Base-by-base conservation (phyloP, 2,797 vertebrate species). In the Sebastes baramenuke region DNA sequence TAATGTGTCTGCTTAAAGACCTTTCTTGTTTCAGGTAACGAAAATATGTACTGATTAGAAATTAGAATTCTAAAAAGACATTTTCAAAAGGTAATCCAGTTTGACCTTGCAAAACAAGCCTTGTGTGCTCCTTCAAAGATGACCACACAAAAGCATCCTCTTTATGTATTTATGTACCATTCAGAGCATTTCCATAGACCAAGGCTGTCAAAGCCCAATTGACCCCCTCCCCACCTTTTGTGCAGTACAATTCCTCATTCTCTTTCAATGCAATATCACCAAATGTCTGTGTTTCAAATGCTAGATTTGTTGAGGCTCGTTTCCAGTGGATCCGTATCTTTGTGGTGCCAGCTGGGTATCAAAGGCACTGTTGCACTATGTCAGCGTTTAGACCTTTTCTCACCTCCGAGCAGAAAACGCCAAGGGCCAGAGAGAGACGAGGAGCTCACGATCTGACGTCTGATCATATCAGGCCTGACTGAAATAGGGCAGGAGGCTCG, bases 381-480 rank as follows among this genome's bases (percentile, higher is more conserved):
- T 95, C 87, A 86, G 81, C 82, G 10, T 90, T 94, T 93, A 90
- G 91, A 92, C 90, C 92, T 87, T 82, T 90, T 90, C 90, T 91
- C 92, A 94, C 92, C 90, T 93, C 76, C 3, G 22, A 91, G 90
- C 82, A 78, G 59, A 87, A 92, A 52, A 83, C 73, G 85, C 92
- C 87, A 75, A 79, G 75, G 81, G 88, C 86, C 81, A 87, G 67
- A 73, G 83, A 87, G 81, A 87, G 81, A 80, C 49, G 61, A 87
- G 78, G 75, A 81, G 89, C 87, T 89, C 84, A 16, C 72, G 25
- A 84, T 90, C 88, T 92, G 92, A 92, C 87, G 71, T 93, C 88
- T 92, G 93, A 95, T 93, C 87, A 80, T 92, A 94, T 93, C 87
- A 75, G 86, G 75, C 67, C 75, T 93, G 94, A 94, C 93, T 93